Conservation (phyloP, 2,113 vertebrate species). For the Noturus placidus region DNA sequence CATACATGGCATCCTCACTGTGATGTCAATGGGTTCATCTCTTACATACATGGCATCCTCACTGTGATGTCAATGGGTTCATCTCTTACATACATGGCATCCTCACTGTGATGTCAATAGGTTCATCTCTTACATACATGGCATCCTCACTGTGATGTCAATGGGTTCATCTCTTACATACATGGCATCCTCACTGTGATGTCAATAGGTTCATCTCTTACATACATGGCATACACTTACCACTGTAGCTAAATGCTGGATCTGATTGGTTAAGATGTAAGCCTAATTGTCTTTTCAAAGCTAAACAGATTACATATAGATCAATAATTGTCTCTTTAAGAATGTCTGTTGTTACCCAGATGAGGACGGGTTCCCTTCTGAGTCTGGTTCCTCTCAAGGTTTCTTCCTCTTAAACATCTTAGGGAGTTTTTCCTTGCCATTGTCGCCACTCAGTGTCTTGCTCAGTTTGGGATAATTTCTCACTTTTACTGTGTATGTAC, state of each 20-base stretch:
- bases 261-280: not conserved
- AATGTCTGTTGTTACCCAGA: too few relatives aligned
- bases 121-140: not conserved
- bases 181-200: not conserved
- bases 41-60: not conserved
- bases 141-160: not conserved
- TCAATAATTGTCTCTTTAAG: too few relatives aligned
- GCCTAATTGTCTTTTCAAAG: too few relatives aligned
- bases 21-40: not conserved
- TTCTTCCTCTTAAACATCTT: too few relatives aligned
- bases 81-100: not conserved
- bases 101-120: not conserved
- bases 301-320: too few relatives aligned
- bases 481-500: too few relatives aligned
- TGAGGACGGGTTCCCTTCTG: too few relatives aligned
- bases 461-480: too few relatives aligned
- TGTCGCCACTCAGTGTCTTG: too few relatives aligned
- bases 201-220: not conserved
- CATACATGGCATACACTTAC: not conserved
- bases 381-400: too few relatives aligned
- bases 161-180: not conserved
- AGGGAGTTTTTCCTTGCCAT: too few relatives aligned
- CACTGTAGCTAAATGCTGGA: not conserved
- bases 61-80: not conserved
- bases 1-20: not conserved